Evolutionary conservation across 2,113 vertebrate species (phyloP).

Genomic region (Barbus barbus): DNA sequence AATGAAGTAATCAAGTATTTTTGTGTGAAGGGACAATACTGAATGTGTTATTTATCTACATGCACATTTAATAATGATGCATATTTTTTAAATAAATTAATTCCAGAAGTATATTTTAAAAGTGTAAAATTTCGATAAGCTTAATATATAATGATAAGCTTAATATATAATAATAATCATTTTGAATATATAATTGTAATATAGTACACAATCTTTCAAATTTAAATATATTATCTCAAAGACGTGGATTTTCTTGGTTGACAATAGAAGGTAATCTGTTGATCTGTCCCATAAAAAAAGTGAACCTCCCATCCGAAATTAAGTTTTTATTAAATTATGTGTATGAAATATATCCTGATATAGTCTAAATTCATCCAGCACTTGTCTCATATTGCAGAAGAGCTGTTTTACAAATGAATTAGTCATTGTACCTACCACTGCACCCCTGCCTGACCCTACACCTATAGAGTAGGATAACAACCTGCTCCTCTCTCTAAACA

Average conservation of each 20-base stretch:
- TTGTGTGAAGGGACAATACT: neutral
- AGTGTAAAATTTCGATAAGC: too few relatives aligned
- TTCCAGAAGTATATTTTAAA: neutral
- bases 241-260: neutral
- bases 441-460: neutral
- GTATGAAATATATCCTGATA: neutral
- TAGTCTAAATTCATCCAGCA: neutral
- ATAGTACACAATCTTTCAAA: too few relatives aligned
- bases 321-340: neutral
- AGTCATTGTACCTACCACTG: slow-evolving; percentile 1
- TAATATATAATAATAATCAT: too few relatives aligned
- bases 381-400: neutral
- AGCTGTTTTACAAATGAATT: slow-evolving; percentile 5
- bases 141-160: too few relatives aligned
- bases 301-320: neutral
- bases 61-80: neutral
- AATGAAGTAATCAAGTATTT: neutral
- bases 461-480: slow-evolving; percentile 18
- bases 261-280: neutral
- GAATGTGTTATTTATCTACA: neutral
- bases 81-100: neutral
- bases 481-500: slow-evolving; percentile 60
- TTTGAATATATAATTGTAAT: too few relatives aligned
- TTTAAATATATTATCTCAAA: too few relatives aligned
- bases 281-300: neutral